These are phyloP conservation scores for Norana najaformis DNA, from an alignment of 2,888 invertebrate genomes.

Conservation along the genomic window DNA sequence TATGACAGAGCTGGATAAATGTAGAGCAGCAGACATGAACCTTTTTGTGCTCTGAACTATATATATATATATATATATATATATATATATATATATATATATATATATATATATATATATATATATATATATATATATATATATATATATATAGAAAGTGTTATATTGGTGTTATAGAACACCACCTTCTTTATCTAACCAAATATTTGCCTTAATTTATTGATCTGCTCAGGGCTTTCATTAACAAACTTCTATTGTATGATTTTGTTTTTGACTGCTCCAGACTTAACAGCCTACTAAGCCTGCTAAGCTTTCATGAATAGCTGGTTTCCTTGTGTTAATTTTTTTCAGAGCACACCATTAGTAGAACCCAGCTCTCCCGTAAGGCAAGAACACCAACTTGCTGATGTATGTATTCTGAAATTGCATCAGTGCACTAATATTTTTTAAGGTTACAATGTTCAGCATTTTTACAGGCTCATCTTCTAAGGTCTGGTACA, in stretches of 20 bases:
- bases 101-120: no score
- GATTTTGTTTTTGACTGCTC: not conserved
- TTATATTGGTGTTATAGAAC: no score
- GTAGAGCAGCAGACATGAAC: not conserved
- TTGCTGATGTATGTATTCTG: not conserved
- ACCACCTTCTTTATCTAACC: not conserved
- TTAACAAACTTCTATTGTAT: not conserved
- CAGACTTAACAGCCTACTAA: not conserved
- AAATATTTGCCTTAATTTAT: not conserved
- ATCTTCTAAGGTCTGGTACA: no score
- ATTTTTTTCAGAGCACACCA: slow-evolving; percentile 14
- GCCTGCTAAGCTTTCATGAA: not conserved
- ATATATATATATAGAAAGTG: no score
- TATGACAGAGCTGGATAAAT: no score
- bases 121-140: no score
- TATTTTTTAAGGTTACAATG: not conserved
- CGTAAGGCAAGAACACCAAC: not conserved
- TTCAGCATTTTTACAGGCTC: no score
- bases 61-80: no score
- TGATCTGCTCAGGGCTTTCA: not conserved
- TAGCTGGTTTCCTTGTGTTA: not conserved
- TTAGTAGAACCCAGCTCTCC: not conserved
- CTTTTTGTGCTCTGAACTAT: no score
- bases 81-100: no score
- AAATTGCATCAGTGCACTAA: no score